These are phyloP conservation scores for Teinopalpus imperialis DNA, from an alignment of 2,888 invertebrate genomes.

Conservation along the genomic window DNA sequence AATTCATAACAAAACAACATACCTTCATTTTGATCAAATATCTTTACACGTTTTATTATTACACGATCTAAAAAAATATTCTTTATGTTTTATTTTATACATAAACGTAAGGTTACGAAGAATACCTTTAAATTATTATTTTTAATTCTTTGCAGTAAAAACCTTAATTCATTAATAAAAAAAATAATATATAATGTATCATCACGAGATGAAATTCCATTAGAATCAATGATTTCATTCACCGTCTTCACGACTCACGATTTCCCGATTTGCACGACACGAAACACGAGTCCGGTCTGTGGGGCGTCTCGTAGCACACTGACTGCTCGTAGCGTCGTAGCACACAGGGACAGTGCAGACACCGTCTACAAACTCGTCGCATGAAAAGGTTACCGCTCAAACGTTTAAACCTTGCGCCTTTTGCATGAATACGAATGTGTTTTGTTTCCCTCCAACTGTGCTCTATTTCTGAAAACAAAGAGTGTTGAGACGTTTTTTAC, in stretches of 20 bases:
- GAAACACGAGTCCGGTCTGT: slow-evolving; percentile 45
- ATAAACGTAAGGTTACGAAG: neutral
- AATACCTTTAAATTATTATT: neutral
- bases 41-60: neutral
- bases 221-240: slow-evolving; percentile 29
- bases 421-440: slow-evolving; percentile 69
- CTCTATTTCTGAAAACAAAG: slow-evolving; percentile 64
- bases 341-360: slow-evolving; percentile 51
- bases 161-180: too few relatives aligned
- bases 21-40: too few relatives aligned
- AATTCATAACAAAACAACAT: too few relatives aligned
- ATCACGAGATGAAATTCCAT: neutral
- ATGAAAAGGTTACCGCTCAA: slow-evolving; percentile 71
- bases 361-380: slow-evolving; percentile 37
- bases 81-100: neutral
- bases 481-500: slow-evolving; percentile 56
- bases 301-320: slow-evolving; percentile 60
- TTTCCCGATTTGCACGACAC: slow-evolving; percentile 9
- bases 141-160: too few relatives aligned
- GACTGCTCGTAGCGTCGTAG: slow-evolving; percentile 41
- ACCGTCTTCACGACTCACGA: slow-evolving; percentile 42
- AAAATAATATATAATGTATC: neutral
- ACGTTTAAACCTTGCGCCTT: slow-evolving; percentile 71
- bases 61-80: neutral
- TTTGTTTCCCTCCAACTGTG: slow-evolving; percentile 57